These are phyloP conservation scores for Macrosteles quadrilineatus DNA, from an alignment of 1,140 invertebrate genomes.

Conservation along the genomic window DNA sequence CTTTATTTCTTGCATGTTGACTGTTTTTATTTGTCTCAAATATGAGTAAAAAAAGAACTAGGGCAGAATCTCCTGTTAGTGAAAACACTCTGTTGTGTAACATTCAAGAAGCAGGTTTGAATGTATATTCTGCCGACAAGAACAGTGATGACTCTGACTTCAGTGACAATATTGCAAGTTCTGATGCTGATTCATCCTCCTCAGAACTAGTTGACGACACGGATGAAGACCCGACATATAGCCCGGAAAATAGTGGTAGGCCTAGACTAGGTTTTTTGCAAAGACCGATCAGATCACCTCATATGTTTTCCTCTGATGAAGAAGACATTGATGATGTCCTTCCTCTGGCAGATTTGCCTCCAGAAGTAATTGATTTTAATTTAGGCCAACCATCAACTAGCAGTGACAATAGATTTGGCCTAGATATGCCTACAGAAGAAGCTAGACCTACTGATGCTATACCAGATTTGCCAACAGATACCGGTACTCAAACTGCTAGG, in stretches of 20 bases:
- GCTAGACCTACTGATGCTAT: not conserved
- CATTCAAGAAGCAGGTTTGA: no score
- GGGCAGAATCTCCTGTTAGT: no score
- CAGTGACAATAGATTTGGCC: no score
- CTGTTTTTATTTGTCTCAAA: no score
- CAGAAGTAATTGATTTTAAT: not conserved
- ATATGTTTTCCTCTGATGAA: not conserved
- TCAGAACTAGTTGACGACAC: not conserved
- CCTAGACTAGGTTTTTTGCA: not conserved
- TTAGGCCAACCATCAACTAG: not conserved
- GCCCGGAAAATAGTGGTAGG: not conserved
- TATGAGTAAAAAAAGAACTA: no score
- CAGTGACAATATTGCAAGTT: no score
- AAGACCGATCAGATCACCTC: not conserved
- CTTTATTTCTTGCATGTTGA: no score
- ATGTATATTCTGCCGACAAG: no score
- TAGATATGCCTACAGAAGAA: not conserved
- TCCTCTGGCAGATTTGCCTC: not conserved
- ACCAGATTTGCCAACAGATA: not conserved
- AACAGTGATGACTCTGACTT: no score
- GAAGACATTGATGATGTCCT: not conserved
- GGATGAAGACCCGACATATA: not conserved
- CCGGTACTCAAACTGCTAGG: not conserved
- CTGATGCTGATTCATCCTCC: not conserved
- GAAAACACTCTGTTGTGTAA: no score